Conservation (phyloP, 1,140 invertebrate genomes). For the Drosophila novamexicana region DNA sequence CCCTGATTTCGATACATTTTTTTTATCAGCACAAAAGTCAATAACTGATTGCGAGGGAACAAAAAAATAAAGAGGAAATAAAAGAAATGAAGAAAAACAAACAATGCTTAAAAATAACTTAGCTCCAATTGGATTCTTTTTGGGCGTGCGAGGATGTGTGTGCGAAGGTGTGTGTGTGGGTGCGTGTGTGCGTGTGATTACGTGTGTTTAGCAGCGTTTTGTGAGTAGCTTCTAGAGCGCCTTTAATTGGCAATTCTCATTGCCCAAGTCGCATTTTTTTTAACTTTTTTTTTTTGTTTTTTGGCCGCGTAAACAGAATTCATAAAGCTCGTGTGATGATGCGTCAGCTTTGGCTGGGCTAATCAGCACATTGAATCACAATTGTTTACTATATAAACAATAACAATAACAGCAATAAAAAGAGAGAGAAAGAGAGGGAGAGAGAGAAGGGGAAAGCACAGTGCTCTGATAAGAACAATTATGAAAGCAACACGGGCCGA, state of each 20-base stretch:
- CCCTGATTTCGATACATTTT: constrained; percentile 23
- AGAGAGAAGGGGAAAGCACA: not conserved
- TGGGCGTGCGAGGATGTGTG: not conserved
- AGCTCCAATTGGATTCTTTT: constrained; percentile 1
- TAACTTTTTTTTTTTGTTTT: too few relatives aligned
- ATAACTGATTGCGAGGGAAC: constrained; percentile 67
- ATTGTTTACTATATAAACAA: constrained; percentile 13
- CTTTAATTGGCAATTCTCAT: not conserved
- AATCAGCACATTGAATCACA: constrained; percentile 47
- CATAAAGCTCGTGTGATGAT: constrained; percentile 11
- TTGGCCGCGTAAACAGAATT: constrained; percentile 9
- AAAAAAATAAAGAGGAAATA: constrained; percentile 20
- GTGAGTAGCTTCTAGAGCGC: not conserved
- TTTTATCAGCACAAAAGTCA: constrained; percentile 77
- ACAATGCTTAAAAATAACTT: constrained; percentile 61
- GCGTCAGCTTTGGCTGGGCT: constrained; percentile 47
- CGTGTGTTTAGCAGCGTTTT: constrained; percentile 53
- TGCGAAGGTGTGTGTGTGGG: not conserved
- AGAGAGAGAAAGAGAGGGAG: too few relatives aligned
- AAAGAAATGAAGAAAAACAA: constrained; percentile 37
- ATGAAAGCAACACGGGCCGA: constrained; percentile 45
- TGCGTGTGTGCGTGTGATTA: constrained; percentile 42
- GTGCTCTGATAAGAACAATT: constrained; percentile 52
- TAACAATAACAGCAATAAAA: constrained; percentile 10
- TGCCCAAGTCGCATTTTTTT: not conserved